A percentile compares a stretch with the other conserved stretches of the same genome.
Evolutionary conservation across 1,140 invertebrate genomes (phyloP).

Genomic region (Dendrolimus punctatus): DNA sequence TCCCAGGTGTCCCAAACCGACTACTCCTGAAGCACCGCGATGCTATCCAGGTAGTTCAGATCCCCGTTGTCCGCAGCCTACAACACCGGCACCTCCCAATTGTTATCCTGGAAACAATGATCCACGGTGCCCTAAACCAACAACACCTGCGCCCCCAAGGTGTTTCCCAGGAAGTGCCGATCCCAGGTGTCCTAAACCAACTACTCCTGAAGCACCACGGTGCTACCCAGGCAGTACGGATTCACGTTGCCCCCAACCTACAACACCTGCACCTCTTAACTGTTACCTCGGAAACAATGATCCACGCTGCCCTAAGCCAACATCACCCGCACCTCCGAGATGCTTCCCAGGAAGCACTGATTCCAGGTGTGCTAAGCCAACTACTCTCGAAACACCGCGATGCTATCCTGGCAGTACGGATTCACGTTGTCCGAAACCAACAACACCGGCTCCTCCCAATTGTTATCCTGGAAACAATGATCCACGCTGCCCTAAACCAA

Average conservation of each 20-base stretch:
- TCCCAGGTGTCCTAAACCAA: slow-evolving; percentile 57
- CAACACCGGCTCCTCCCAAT: no score
- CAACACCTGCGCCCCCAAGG: slow-evolving; percentile 27
- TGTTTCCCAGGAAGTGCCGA: slow-evolving; percentile 66
- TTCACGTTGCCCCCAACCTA: slow-evolving; percentile 18
- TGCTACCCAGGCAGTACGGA: slow-evolving; percentile 52
- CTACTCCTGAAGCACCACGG: slow-evolving; percentile 18
- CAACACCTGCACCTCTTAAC: slow-evolving; percentile 22
- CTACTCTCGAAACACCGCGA: slow-evolving; percentile 17
- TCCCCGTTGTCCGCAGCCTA: no score
- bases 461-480: no score
- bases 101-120: slow-evolving; percentile 18
- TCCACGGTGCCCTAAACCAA: slow-evolving; percentile 47
- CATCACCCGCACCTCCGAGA: slow-evolving; percentile 18
- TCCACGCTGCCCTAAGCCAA: slow-evolving; percentile 53
- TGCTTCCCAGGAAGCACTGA: slow-evolving; percentile 37
- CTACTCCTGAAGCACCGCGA: no score
- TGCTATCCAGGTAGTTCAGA: no score
- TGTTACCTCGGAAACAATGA: slow-evolving; percentile 28
- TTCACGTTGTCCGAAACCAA: slow-evolving; percentile 44
- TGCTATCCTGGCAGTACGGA: slow-evolving; percentile 61
- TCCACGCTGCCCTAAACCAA: no score
- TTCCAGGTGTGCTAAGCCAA: not conserved
- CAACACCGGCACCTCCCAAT: slow-evolving; percentile 22
- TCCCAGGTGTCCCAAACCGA: no score